Evolutionary conservation across 2,888 invertebrate genomes (phyloP).

Genomic region (Pristionchus entomophagus): DNA sequence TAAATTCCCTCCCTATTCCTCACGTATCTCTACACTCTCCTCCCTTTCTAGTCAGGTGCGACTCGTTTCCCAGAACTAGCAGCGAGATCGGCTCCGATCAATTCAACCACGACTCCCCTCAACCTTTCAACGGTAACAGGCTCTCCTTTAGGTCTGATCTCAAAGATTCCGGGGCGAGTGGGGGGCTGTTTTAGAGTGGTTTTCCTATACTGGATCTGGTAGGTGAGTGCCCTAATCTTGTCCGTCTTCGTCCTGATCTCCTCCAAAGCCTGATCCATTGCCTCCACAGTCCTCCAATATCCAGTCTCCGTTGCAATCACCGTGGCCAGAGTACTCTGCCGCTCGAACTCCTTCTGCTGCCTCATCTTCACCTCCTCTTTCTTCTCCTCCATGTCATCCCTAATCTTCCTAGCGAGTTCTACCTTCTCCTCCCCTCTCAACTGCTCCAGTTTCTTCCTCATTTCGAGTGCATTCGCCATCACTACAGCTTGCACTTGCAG

Average conservation of each 20-base stretch:
- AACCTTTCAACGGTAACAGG: no score
- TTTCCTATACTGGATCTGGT: no score
- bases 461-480: not conserved
- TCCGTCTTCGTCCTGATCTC: not conserved
- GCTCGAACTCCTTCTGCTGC: not conserved
- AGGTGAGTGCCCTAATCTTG: no score
- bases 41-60: no score
- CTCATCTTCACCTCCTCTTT: not conserved
- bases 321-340: not conserved
- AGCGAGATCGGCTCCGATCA: no score
- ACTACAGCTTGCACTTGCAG: not conserved
- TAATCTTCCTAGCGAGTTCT: not conserved
- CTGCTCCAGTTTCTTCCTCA: not conserved
- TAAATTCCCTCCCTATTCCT: no score
- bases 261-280: not conserved
- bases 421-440: not conserved
- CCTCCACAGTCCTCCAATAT: constrained; percentile 2
- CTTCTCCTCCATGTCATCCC: not conserved
- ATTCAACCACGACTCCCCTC: no score
- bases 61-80: no score
- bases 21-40: no score
- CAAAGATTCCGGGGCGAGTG: no score
- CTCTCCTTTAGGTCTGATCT: no score
- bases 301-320: not conserved
- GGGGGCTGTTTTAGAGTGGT: no score